A percentile compares a stretch with the other conserved stretches of the same genome.
Conservation (phyloP, 2,113 vertebrate species). For the Tapirus terrestris region DNA sequence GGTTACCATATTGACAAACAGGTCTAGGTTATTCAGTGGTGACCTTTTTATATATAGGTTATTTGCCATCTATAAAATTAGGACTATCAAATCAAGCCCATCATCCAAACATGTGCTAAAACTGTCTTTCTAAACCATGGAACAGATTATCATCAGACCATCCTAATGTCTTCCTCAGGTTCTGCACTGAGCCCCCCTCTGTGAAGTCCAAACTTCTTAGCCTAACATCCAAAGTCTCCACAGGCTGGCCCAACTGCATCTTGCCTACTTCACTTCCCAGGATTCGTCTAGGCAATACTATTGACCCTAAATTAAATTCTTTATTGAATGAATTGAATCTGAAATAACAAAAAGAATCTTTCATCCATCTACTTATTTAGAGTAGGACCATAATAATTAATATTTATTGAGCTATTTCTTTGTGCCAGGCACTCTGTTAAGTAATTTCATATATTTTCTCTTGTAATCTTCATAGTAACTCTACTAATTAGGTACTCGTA, state of each 20-base stretch:
- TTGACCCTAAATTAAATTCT: not conserved
- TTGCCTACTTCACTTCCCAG: not conserved
- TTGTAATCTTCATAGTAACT: not conserved
- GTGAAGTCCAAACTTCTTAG: not conserved
- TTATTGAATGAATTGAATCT: not conserved
- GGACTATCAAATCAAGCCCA: not conserved
- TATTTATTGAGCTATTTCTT: not conserved
- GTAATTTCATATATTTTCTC: not conserved
- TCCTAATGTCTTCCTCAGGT: not conserved
- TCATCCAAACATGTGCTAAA: too few relatives aligned
- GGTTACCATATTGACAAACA: not conserved
- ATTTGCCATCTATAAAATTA: not conserved
- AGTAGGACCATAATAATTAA: not conserved
- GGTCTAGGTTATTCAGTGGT: not conserved
- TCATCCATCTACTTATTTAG: not conserved
- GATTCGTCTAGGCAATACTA: not conserved
- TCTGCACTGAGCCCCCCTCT: not conserved
- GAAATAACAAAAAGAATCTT: not conserved
- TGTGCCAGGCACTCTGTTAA: not conserved
- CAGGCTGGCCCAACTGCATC: not conserved
- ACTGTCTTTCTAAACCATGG: not conserved
- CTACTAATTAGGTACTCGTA: not conserved
- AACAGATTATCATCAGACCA: too few relatives aligned
- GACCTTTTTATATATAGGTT: not conserved
- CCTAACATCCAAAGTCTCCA: fast-evolving